Conservation (phyloP, 2,113 vertebrate genomes). For the Potamarius usumacintae region DNA sequence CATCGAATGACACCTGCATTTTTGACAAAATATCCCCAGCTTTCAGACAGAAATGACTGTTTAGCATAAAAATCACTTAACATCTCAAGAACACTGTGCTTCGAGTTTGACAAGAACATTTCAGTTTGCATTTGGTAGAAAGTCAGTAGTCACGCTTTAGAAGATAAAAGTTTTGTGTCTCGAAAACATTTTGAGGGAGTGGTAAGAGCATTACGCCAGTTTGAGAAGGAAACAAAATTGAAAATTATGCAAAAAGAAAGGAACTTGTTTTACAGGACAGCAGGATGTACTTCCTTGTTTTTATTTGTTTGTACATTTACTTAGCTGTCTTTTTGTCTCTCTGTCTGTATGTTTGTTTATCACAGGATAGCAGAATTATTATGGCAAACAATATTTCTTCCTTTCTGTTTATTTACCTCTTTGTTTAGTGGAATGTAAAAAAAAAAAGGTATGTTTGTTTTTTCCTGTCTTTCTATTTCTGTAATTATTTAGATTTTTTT, state of each 20-base stretch:
- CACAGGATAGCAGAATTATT: neutral
- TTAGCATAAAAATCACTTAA: conserved; percentile 20
- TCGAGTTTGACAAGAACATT: conserved; percentile 11
- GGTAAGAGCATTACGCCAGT: neutral
- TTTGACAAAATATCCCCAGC: conserved; percentile 22
- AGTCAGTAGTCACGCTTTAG: neutral
- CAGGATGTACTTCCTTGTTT: neutral
- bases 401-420: too few relatives aligned
- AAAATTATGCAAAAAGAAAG: neutral
- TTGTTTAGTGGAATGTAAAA: too few relatives aligned
- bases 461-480: too few relatives aligned
- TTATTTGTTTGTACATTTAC: neutral
- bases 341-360: too few relatives aligned
- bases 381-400: neutral
- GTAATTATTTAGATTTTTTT: too few relatives aligned
- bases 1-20: conserved; percentile 40
- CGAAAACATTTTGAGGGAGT: neutral
- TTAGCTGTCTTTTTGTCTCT: too few relatives aligned
- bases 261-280: neutral
- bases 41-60: neutral
- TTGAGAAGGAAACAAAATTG: neutral
- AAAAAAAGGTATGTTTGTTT: too few relatives aligned
- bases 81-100: neutral
- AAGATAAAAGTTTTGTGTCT: neutral
- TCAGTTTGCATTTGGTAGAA: neutral